These are phyloP conservation scores for Apotomis turbidana DNA, from an alignment of 2,888 invertebrate genomes.

Conservation along the genomic window DNA sequence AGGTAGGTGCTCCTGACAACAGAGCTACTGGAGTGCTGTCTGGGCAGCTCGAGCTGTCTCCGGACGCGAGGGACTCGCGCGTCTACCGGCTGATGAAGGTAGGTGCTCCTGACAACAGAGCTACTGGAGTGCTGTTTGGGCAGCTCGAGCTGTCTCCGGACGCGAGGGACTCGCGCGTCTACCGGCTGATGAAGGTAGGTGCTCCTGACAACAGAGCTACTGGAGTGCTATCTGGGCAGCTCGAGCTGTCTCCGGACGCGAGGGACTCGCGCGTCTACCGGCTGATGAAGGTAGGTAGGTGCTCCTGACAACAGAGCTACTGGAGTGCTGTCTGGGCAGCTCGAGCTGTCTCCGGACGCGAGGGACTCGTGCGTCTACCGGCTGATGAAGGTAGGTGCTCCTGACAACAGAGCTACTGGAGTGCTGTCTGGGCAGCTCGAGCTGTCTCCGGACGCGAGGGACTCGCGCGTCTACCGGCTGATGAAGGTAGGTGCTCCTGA, in stretches of 20 bases:
- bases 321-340: conserved; percentile 71
- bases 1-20: conserved; percentile 55
- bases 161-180: conserved; percentile 47
- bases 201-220: conserved; percentile 55
- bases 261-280: conserved; percentile 50
- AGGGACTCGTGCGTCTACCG: conserved; percentile 50
- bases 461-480: conserved; percentile 52
- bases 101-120: conserved; percentile 51
- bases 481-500: conserved; percentile 61
- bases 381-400: conserved; percentile 63
- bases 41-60: conserved; percentile 70
- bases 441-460: conserved; percentile 50
- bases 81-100: conserved; percentile 69
- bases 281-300: conserved; percentile 67
- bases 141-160: conserved; percentile 64
- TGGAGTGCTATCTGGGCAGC: conserved; percentile 71
- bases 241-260: conserved; percentile 59
- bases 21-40: conserved; percentile 68
- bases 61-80: conserved; percentile 39
- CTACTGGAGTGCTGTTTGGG: conserved; percentile 70
- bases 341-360: conserved; percentile 59
- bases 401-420: conserved; percentile 57
- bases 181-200: conserved; percentile 65
- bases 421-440: conserved; percentile 75
- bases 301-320: conserved; percentile 55